These are phyloP conservation scores for Silurus aristotelis DNA, from an alignment of 2,797 vertebrate genomes.

Conservation along the genomic window DNA sequence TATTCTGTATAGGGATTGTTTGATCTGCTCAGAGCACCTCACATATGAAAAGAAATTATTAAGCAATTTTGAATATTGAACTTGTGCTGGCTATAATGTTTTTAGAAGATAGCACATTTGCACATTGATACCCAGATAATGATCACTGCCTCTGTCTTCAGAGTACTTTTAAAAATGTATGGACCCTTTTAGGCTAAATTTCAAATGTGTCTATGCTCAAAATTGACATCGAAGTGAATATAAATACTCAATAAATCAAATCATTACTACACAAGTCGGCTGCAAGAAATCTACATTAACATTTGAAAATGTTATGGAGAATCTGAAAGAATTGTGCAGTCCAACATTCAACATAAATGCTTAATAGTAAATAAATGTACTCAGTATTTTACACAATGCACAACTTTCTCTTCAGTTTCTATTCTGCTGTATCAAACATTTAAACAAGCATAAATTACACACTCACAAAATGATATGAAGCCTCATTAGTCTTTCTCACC, in stretches of 20 bases:
- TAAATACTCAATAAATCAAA: neutral
- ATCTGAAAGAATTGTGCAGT: neutral
- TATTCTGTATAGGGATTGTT: neutral
- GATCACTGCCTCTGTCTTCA: neutral
- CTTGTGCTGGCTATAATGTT: neutral
- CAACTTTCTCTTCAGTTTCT: neutral
- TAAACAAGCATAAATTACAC: neutral
- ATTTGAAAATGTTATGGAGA: neutral
- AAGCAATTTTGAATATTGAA: neutral
- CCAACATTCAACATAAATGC: too few species aligned
- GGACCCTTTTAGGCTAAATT: neutral
- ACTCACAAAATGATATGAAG: neutral
- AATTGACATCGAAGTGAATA: neutral
- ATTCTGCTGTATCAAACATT: neutral
- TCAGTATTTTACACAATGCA: neutral
- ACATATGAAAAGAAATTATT: neutral
- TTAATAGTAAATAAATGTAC: too few species aligned
- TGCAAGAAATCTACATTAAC: neutral
- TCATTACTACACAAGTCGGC: neutral
- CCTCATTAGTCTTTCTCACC: neutral
- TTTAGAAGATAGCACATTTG: slow-evolving; percentile 5
- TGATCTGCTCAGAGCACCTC: neutral
- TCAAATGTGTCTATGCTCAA: neutral
- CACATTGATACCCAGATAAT: slow-evolving; percentile 14
- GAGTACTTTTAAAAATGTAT: neutral